Evolutionary conservation across 53 echinoderm and acorn worm genomes (phyloP).

Genomic region (Glandiceps talaboti): DNA sequence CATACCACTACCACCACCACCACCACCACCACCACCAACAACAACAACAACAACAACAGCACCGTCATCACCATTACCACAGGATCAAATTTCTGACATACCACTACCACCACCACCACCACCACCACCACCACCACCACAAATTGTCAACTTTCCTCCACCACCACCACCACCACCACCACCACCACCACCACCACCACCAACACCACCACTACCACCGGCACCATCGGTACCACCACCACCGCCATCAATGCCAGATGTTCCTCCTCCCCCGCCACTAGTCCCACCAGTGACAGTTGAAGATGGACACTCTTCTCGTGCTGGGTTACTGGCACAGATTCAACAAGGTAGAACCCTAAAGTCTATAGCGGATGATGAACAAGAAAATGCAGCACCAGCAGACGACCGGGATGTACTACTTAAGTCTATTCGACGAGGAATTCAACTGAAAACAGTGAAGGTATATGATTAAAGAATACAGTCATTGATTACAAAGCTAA

Average conservation of each 20-base stretch:
- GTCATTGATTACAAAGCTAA: too few species aligned
- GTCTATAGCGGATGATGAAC: slow-evolving; percentile 30
- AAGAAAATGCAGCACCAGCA: slow-evolving; percentile 14
- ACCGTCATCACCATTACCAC: slow-evolving; percentile 32
- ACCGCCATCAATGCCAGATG: slow-evolving; percentile 2
- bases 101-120: slow-evolving; percentile 28
- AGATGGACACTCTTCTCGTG: too few species aligned
- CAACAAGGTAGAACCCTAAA: slow-evolving; percentile 55
- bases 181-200: too few species aligned
- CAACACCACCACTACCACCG: too few species aligned
- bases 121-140: slow-evolving; percentile 49
- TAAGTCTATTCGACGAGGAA: slow-evolving; percentile 59
- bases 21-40: too few species aligned
- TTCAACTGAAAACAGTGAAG: slow-evolving; percentile 53
- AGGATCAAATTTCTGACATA: too few species aligned
- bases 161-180: too few species aligned
- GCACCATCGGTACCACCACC: too few species aligned
- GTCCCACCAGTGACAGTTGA: too few species aligned
- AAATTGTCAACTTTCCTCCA: slow-evolving; percentile 38
- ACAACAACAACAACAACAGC: too few species aligned
- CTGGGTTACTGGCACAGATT: slow-evolving; percentile 51
- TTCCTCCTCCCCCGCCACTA: slow-evolving; percentile 76
- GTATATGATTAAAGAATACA: too few species aligned
- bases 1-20: too few species aligned
- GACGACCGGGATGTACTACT: slow-evolving; percentile 60